Conservation (phyloP, 2,113 vertebrate genomes). For the Nycticorax nycticorax region DNA sequence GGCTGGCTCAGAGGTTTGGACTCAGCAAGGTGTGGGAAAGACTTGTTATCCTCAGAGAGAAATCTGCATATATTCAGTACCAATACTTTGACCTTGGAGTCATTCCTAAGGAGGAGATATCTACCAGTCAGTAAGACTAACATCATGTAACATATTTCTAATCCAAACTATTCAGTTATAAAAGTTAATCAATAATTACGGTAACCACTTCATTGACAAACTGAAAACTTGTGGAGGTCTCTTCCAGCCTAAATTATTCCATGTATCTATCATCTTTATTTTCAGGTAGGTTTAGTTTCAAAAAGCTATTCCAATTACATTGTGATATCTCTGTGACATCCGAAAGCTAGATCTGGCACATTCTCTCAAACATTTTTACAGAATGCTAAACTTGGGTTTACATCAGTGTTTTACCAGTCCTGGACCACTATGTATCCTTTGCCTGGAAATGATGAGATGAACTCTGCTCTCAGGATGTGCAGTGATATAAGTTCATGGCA, state of each 20-base stretch:
- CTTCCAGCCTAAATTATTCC: background rate
- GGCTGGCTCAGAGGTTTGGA: background rate
- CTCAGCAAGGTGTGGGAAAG: background rate
- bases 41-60: background rate
- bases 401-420: background rate
- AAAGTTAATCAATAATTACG: background rate
- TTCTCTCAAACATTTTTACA: background rate
- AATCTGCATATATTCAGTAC: background rate
- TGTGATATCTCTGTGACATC: background rate
- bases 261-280: background rate
- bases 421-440: background rate
- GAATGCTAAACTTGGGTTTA: background rate
- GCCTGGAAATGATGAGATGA: background rate
- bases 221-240: slow-evolving; percentile 7
- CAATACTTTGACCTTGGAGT: background rate
- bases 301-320: background rate
- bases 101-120: background rate
- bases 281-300: slow-evolving; percentile 1
- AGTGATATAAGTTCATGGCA: background rate
- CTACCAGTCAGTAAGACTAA: background rate
- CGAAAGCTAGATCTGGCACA: background rate
- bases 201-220: background rate
- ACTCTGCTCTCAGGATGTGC: background rate
- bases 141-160: background rate
- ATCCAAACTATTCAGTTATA: background rate